Evolutionary conservation across 1,140 invertebrate genomes (phyloP), one percentile per base, ranked within the genome.

Genomic region (Drosophila ohnishii): DNA sequence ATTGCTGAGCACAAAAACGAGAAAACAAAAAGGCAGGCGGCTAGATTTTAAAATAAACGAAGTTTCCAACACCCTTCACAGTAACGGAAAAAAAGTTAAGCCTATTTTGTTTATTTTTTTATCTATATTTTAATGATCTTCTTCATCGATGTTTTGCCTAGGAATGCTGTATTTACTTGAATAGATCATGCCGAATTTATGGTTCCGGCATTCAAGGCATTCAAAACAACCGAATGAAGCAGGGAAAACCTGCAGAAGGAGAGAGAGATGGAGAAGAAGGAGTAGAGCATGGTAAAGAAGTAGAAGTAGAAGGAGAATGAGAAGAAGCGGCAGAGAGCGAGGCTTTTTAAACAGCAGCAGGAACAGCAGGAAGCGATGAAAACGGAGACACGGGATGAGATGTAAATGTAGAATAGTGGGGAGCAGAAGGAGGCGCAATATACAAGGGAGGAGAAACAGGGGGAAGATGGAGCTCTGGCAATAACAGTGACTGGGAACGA

Each of bases 401-500:
- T 25, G 35, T 22, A 35, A 16, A 61, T 45, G 11, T 16, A 35
- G 22, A 40, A 30, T 32, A 2, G 16, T 22, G n/a, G n/a, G 14
- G 22, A 35, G 9, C 6, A 1, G 42, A n/a, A n/a, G n/a, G 9
- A 6, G 19, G 4, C 3, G 40, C 3, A 44, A 44, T 10, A n/a
- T 5, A 5, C 25, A 28, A 1, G 16, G 5, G n/a, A n/a, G 16
- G 19, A n/a, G 4, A 8, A 9, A 14, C 25, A 22, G 7, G 22
- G 13, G 13, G 30, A 13, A 56, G 51, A 39, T 37, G 67, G 50
- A 58, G 57, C 48, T 47, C 45, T 70, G 75, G 61, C 69, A 78
- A 84, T 84, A 79, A 84, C 77, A 45, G 64, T 73, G 75, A 75
- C 73, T 63, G 60, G 55, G 51, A 71, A 47, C 60, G 63, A 64